These are phyloP conservation scores for Taphrorychus bicolor DNA, from an alignment of 2,888 invertebrate species.

Conservation along the genomic window DNA sequence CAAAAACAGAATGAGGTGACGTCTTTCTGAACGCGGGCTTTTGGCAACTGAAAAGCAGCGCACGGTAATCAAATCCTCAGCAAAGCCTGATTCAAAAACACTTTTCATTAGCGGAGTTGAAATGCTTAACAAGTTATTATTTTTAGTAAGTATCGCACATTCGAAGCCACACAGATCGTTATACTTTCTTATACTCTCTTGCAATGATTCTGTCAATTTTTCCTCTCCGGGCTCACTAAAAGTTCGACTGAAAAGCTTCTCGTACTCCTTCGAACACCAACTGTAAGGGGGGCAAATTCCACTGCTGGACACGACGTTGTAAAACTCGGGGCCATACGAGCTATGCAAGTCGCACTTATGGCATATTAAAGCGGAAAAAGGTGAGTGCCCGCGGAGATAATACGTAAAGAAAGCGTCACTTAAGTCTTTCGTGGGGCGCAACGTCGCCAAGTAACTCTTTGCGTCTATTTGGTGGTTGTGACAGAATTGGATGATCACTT, in stretches of 20 bases:
- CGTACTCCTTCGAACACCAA: constrained; percentile 24
- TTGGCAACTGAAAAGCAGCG: constrained; percentile 5
- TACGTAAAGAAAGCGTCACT: constrained; percentile 11
- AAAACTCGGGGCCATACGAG: constrained; percentile 21
- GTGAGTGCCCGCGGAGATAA: constrained; percentile 21
- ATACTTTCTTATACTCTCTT: not conserved
- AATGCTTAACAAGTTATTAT: constrained; percentile 6
- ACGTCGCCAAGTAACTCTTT: not conserved
- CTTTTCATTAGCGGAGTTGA: constrained; percentile 28
- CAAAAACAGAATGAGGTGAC: constrained; percentile 24
- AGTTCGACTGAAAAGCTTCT: constrained; percentile 10
- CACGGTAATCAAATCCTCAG: constrained; percentile 19
- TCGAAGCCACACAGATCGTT: not conserved
- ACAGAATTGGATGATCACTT: constrained; percentile 29
- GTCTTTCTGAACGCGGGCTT: constrained; percentile 15
- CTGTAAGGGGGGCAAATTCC: constrained; percentile 20
- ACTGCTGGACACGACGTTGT: constrained; percentile 19
- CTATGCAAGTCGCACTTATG: constrained; percentile 33
- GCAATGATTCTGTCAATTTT: constrained; percentile 12
- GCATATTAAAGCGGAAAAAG: constrained; percentile 21
- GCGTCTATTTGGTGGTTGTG: constrained; percentile 27
- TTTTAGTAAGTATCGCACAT: constrained; percentile 12
- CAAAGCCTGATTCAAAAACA: constrained; percentile 21
- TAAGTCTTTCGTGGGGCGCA: constrained; percentile 12
- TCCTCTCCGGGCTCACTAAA: constrained; percentile 9